Percentiles rank a stretch among this genome's conserved stretches.
These are phyloP conservation scores for Alouatta palliata DNA, from an alignment of 2,113 vertebrate species.

Conservation along the genomic window DNA sequence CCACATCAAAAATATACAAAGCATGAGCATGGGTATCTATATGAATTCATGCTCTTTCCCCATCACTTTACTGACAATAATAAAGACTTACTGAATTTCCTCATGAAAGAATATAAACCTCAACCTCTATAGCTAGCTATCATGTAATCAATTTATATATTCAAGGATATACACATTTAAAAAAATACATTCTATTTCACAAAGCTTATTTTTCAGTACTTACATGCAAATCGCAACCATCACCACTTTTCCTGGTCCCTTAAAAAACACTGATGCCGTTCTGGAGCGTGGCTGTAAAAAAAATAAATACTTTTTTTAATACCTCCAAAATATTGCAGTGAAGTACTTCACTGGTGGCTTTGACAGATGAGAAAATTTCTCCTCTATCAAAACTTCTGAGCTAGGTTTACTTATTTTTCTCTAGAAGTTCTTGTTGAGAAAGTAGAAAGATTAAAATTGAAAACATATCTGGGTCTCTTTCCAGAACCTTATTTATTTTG, in stretches of 20 bases:
- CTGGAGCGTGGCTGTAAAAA: conserved; percentile 92
- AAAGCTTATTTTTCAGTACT: conserved; percentile 81
- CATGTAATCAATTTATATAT: not conserved
- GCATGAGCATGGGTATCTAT: not conserved
- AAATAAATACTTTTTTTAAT: conserved; percentile 41
- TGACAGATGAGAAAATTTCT: not conserved
- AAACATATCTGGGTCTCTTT: not conserved
- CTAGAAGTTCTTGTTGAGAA: not conserved
- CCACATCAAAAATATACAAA: not conserved
- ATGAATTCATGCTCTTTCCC: not conserved
- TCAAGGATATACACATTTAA: conserved; percentile 43
- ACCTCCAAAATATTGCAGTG: not conserved
- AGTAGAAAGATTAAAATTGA: not conserved
- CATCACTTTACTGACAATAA: not conserved
- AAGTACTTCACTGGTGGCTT: not conserved
- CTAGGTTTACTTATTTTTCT: not conserved
- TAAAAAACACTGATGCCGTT: conserved; percentile 89
- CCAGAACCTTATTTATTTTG: conserved; percentile 2
- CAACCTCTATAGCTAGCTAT: not conserved
- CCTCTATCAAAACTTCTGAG: not conserved
- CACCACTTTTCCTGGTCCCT: conserved; percentile 98
- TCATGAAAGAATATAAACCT: conserved; percentile 29
- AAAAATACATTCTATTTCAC: conserved; percentile 51
- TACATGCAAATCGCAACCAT: conserved; percentile 99
- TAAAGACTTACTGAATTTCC: not conserved